Evolutionary conservation across 2,888 invertebrate genomes (phyloP).

Genomic region (Heliconius aoede): DNA sequence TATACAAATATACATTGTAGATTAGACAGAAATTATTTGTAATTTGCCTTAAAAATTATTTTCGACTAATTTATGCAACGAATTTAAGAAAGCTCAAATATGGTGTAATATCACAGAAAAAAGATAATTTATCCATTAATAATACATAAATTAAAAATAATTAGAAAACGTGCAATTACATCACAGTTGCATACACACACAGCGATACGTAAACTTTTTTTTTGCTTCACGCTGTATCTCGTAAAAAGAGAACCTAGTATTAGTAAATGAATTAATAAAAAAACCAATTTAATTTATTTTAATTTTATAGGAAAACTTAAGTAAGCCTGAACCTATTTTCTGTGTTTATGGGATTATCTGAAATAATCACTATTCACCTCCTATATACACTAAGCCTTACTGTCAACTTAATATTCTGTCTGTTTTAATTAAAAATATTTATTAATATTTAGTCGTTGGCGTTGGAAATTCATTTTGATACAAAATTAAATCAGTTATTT

Average conservation of each 20-base stretch:
- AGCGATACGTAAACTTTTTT: too few relatives aligned
- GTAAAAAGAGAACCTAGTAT: too few relatives aligned
- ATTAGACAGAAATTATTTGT: background rate
- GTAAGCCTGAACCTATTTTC: background rate
- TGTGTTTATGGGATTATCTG: conserved; percentile 2
- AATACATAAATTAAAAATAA: too few relatives aligned
- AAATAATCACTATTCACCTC: conserved; percentile 9
- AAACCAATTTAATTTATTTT: background rate
- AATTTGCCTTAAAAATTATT: background rate
- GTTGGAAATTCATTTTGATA: background rate
- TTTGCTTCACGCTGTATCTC: too few relatives aligned
- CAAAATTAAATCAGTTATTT: too few relatives aligned
- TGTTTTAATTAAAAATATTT: background rate
- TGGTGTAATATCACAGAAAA: too few relatives aligned
- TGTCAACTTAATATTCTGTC: background rate
- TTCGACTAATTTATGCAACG: background rate
- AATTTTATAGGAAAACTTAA: background rate
- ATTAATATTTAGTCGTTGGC: background rate
- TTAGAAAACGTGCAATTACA: too few relatives aligned
- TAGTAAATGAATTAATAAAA: too few relatives aligned
- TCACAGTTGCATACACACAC: too few relatives aligned
- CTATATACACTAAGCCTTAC: background rate
- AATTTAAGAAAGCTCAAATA: background rate
- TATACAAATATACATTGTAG: conserved; percentile 5
- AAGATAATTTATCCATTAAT: too few relatives aligned